phyloP scores from a whole-genome alignment of 2,113 vertebrate genomes.

The Pterocles gutturalis region DNA sequence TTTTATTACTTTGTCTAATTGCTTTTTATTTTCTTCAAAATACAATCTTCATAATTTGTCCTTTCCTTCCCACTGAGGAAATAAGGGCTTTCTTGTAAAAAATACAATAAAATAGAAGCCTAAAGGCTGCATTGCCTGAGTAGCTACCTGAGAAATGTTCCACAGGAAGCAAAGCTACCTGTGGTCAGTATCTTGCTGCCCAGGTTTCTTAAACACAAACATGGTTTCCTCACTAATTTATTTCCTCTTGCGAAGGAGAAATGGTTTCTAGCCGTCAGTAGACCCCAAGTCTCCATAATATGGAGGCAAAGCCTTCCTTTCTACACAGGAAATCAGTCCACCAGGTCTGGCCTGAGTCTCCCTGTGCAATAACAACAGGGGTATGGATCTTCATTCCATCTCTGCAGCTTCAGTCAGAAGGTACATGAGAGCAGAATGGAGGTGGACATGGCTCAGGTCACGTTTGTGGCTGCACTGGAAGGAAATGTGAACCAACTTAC shows the following conservation, averaged over 20 bases:
- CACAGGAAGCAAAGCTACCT: not conserved
- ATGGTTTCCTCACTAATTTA: not conserved
- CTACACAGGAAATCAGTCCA: not conserved
- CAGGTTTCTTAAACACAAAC: not conserved
- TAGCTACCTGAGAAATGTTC: not conserved
- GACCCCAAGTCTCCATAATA: accelerated
- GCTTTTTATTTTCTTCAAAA: slow-evolving; percentile 32
- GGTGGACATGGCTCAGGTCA: not conserved
- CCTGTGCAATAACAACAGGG: not conserved
- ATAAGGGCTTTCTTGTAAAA: not conserved
- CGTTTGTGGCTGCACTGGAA: not conserved
- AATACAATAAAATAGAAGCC: not conserved
- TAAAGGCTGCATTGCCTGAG: not conserved
- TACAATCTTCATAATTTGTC: not conserved
- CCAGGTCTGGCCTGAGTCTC: not conserved
- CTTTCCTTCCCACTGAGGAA: not conserved
- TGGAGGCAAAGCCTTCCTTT: not conserved
- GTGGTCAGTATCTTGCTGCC: not conserved
- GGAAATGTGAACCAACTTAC: not conserved
- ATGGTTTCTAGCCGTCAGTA: not conserved
- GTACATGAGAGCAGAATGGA: not conserved
- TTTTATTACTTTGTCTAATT: slow-evolving; percentile 40
- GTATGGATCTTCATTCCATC: not conserved
- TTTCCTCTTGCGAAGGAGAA: not conserved
- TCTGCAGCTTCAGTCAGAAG: not conserved